Percentiles rank a stretch among this genome's conserved stretches.
Conservation (phyloP, 2,888 invertebrate species). For the Phania funesta region DNA sequence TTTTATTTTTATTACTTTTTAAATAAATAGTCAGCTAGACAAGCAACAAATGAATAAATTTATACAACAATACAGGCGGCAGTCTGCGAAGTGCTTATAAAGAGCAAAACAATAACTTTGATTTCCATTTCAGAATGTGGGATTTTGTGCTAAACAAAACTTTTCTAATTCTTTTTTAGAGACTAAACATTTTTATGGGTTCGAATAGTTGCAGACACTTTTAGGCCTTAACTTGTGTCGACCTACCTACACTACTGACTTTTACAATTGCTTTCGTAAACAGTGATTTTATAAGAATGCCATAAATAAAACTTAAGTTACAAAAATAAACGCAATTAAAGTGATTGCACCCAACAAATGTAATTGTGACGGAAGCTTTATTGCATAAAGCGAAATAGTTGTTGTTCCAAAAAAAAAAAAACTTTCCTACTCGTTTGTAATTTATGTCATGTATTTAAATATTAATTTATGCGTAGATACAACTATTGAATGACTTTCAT, state of each 20-base stretch:
- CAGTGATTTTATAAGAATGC: constrained; percentile 42
- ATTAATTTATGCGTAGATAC: constrained; percentile 41
- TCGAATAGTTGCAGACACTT: too few species aligned
- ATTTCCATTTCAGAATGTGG: too few species aligned
- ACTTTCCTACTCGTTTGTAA: background rate
- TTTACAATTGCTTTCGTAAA: background rate
- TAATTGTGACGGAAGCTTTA: constrained; percentile 27
- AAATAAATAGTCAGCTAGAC: background rate
- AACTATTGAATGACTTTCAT: too few species aligned
- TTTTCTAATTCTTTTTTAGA: too few species aligned
- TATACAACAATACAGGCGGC: background rate
- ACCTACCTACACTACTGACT: background rate
- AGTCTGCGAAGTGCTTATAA: background rate
- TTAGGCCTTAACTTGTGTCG: too few species aligned
- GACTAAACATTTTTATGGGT: too few species aligned
- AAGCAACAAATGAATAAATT: background rate
- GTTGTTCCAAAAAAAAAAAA: background rate
- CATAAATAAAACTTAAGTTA: constrained; percentile 38
- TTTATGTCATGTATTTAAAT: constrained; percentile 10
- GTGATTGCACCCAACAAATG: constrained; percentile 10
- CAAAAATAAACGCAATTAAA: constrained; percentile 1
- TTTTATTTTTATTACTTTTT: constrained; percentile 22
- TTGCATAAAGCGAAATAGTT: constrained; percentile 30
- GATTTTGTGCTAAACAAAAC: too few species aligned
- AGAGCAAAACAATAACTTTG: too few species aligned